These are phyloP conservation scores for Philotrypesis tridentata DNA, from an alignment of 1,140 invertebrate genomes.

Conservation along the genomic window DNA sequence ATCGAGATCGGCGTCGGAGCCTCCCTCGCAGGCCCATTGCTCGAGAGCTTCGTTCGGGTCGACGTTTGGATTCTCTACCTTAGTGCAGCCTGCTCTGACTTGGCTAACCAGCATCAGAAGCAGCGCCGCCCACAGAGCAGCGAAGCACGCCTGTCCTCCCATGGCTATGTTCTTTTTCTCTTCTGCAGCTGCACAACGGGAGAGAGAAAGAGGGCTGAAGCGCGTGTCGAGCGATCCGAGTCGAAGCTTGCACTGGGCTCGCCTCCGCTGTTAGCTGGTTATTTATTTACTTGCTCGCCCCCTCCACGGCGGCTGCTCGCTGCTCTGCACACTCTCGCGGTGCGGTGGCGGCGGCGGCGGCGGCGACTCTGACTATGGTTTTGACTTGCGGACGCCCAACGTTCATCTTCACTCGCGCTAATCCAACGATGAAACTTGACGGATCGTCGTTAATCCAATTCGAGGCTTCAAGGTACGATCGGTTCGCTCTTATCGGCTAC, in stretches of 20 bases:
- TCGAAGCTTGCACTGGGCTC: constrained; percentile 62
- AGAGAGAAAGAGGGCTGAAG: background rate
- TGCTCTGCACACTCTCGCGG: constrained; percentile 52
- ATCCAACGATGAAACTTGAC: background rate
- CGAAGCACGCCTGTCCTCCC: background rate
- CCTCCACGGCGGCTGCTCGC: constrained; percentile 55
- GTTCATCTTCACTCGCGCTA: background rate
- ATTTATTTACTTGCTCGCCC: constrained; percentile 70
- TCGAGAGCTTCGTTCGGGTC: constrained; percentile 56
- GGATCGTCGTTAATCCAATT: background rate
- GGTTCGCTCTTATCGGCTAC: background rate
- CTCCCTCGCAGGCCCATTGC: constrained; percentile 64
- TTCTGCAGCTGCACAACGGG: background rate
- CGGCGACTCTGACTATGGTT: constrained; percentile 21
- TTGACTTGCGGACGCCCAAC: too few relatives aligned
- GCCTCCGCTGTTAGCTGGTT: constrained; percentile 63
- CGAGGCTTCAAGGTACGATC: background rate
- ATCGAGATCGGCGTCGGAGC: constrained; percentile 57
- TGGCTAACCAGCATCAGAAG: background rate
- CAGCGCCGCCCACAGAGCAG: background rate
- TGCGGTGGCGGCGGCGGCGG: too few relatives aligned
- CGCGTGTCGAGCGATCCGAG: constrained; percentile 2
- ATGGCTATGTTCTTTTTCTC: background rate
- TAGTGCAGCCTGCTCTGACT: constrained; percentile 50
- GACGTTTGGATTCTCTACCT: constrained; percentile 52